Percentiles rank a stretch among this genome's conserved stretches.
Evolutionary conservation across 2,113 vertebrate genomes (phyloP).

Genomic region (Felis catus): F.catus_Fca126_mat1.0 CM031421.1:38019501-38020000

Average conservation of each 20-base stretch:
- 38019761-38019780: background rate
- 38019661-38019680: background rate
- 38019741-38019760: background rate
- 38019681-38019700: background rate
- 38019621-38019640: background rate
- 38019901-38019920: background rate
- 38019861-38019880: background rate
- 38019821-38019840: background rate
- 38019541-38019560: background rate
- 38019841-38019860: background rate
- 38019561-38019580: background rate
- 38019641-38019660: background rate
- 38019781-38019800: background rate
- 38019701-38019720: background rate
- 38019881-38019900: background rate
- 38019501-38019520: background rate
- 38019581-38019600: background rate
- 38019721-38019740: background rate
- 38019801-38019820: background rate
- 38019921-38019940: background rate
- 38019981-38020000: background rate
- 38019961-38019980: background rate
- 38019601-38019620: background rate
- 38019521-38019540: background rate
- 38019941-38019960: background rate